phyloP scores from a whole-genome alignment of 2,113 vertebrate species.

The pig (Sus scrofa) region T2T-Sscrofa CM000830.6:101599001-101599500 shows the following conservation, averaged over 20 bases:
- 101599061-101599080: constrained; percentile 17
- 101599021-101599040: constrained; percentile 72
- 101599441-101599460: constrained; percentile 91
- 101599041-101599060: constrained; percentile 37
- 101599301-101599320: not conserved
- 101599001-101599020: constrained; percentile 60
- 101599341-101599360: not conserved
- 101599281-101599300: not conserved
- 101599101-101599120: not conserved
- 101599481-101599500: constrained; percentile 99
- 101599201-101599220: constrained; percentile 9
- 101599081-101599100: constrained; percentile 26
- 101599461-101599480: constrained; percentile 96
- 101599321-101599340: not conserved
- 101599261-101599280: not conserved
- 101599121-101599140: not conserved
- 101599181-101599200: constrained; percentile 44
- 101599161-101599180: not conserved
- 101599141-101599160: not conserved
- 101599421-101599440: not conserved
- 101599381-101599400: not conserved
- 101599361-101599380: not conserved
- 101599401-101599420: not conserved
- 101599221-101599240: constrained; percentile 5
- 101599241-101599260: not conserved